Percentiles rank a stretch among this genome's conserved stretches.
These are phyloP conservation scores for Macaca nemestrina DNA, from an alignment of 2,113 vertebrate genomes.

Conservation along the genomic window DNA sequence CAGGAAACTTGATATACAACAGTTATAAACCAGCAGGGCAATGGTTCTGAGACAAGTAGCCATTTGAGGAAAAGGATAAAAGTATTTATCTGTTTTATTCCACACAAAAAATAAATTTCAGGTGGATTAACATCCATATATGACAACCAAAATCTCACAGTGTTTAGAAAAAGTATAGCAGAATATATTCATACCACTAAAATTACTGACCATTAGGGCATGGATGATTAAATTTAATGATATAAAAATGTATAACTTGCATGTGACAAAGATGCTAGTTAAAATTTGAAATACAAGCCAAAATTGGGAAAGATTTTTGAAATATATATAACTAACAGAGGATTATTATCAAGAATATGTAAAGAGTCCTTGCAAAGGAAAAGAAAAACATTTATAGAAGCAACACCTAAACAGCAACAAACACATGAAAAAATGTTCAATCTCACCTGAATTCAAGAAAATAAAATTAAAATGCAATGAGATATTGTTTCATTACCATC, in stretches of 20 bases:
- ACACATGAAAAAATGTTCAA: background rate
- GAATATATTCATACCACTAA: background rate
- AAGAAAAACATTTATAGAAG: background rate
- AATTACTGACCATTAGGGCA: background rate
- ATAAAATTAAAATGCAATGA: constrained; percentile 16
- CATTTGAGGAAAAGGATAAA: background rate
- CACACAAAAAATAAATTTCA: background rate
- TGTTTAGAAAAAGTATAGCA: background rate
- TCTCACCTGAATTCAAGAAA: background rate
- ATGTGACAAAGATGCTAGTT: background rate
- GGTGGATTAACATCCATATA: background rate
- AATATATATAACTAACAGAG: background rate
- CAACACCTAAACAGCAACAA: background rate
- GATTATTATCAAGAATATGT: background rate
- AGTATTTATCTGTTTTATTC: background rate
- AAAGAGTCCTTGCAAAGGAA: background rate
- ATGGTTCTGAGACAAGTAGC: background rate
- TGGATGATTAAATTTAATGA: background rate
- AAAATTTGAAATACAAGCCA: background rate
- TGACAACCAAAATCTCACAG: background rate
- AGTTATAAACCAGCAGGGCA: background rate
- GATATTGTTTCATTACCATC: background rate
- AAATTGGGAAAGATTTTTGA: background rate
- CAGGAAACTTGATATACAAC: background rate
- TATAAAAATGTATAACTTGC: background rate